Evolutionary conservation across 2,113 vertebrate genomes (phyloP).

Genomic region (Synodontis membranacea): DNA sequence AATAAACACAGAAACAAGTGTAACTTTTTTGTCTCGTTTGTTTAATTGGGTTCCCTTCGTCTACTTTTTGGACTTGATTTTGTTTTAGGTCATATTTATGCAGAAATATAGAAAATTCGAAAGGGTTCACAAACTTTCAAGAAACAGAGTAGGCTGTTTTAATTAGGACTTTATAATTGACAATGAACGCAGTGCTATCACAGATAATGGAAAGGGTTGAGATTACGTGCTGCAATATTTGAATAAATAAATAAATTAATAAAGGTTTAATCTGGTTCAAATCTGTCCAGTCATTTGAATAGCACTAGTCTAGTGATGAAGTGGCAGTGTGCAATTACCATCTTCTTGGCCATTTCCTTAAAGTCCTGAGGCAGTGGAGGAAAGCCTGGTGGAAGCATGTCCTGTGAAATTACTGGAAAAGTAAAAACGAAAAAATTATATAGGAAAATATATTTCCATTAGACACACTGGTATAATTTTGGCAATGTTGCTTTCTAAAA

Average conservation of each 20-base stretch:
- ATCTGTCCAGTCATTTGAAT: neutral
- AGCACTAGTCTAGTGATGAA: neutral
- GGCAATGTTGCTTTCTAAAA: neutral
- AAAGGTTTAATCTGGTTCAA: too few species aligned
- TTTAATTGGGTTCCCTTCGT: too few species aligned
- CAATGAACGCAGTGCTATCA: neutral
- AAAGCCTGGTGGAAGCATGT: slow-evolving; percentile 1
- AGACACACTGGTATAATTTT: neutral
- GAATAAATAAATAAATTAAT: too few species aligned
- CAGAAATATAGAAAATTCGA: too few species aligned
- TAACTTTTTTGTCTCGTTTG: too few species aligned
- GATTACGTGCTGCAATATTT: neutral
- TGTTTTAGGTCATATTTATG: too few species aligned
- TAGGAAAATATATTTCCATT: neutral
- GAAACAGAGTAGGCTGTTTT: too few species aligned
- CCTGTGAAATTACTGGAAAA: slow-evolving; percentile 39
- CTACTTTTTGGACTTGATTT: too few species aligned
- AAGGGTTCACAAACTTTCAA: too few species aligned
- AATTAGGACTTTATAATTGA: neutral
- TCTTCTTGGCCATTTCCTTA: slow-evolving; percentile 44
- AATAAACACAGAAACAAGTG: too few species aligned
- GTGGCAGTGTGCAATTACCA: slow-evolving; percentile 56
- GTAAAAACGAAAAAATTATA: neutral
- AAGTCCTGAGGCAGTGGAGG: slow-evolving; percentile 34
- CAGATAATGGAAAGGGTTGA: neutral